Evolutionary conservation across 2,888 invertebrate species (phyloP), one percentile per base, ranked within the genome.

Genomic region (Syrphus vitripennis): DNA sequence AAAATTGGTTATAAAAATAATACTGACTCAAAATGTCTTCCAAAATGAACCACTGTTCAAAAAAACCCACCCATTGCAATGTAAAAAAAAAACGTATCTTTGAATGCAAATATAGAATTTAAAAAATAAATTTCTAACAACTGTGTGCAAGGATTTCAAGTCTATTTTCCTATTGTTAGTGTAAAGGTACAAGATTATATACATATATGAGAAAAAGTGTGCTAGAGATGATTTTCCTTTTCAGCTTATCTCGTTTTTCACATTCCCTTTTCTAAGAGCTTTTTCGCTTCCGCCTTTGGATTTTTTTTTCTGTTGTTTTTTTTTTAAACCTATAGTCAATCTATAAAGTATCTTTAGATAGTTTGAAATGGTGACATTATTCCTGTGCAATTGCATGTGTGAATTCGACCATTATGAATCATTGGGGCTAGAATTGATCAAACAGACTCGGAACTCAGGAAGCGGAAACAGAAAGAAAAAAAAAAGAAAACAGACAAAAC

Each of bases 321-420:
- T 55, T 55, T 4, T 55, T 5, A 55, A 57, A 57, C 5, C 34
- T 50, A 50, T 40, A 61, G 61, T 40, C 61, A 61, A 61, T 61
- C 61, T 40, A 61, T 61, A 26, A 40, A 61, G 57, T 50, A 77
- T 29, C 69, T 50, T 29, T 50, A 31, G 34, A 21, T 40, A 40
- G n/a, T n/a, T n/a, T 40, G 24, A 40, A 61, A 71, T 48, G n/a
- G 26, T 48, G 71, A 63, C 71, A 78, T 70, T 70, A 71, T 71
- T 61, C 70, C 16, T 45, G 61, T 71, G 50, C 70, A 78, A 78
- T 71, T 55, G 75, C 70, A 78, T 71, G 78, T 71, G 78, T 78
- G 78, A 78, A 71, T 55, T 78, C 78, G 78, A 71, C 78, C 78
- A 78, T 71, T 70, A 78, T 78, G 63, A 63, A 63, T 53, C 45